phyloP scores from a whole-genome alignment of 2,113 vertebrate genomes.

The Grantiella picta region DNA sequence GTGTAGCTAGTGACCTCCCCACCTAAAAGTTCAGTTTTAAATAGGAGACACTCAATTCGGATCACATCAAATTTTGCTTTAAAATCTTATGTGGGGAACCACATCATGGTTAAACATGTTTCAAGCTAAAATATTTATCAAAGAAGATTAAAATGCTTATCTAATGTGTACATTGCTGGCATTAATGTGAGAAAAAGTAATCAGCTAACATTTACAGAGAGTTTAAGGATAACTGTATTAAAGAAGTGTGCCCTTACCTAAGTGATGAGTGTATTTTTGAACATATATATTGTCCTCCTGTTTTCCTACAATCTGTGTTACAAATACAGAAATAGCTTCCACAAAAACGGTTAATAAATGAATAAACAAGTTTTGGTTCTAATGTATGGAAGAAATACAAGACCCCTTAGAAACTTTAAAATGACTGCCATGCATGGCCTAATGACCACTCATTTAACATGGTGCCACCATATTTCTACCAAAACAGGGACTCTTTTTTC shows the following conservation, averaged over 20 bases:
- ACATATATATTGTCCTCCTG: not conserved
- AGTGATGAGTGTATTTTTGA: not conserved
- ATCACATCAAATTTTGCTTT: not conserved
- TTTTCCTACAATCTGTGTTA: not conserved
- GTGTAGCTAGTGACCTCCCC: not conserved
- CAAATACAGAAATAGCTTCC: not conserved
- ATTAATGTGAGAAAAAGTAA: not conserved
- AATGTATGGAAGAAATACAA: not conserved
- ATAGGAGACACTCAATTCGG: not conserved
- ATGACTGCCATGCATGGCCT: not conserved
- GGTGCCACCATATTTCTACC: not conserved
- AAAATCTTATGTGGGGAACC: not conserved
- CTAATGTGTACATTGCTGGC: not conserved
- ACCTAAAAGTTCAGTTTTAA: not conserved
- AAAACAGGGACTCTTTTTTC: not conserved
- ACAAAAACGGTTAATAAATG: not conserved
- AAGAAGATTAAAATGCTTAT: not conserved
- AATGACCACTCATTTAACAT: not conserved
- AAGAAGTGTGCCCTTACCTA: not conserved
- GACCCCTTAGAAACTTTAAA: not conserved
- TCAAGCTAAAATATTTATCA: not conserved
- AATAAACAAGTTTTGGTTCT: not conserved
- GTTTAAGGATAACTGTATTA: not conserved
- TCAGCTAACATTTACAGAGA: not conserved
- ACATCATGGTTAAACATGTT: not conserved